Base-by-base conservation (phyloP, 2,113 vertebrate genomes). In the Xiphophorus hellerii region DNA sequence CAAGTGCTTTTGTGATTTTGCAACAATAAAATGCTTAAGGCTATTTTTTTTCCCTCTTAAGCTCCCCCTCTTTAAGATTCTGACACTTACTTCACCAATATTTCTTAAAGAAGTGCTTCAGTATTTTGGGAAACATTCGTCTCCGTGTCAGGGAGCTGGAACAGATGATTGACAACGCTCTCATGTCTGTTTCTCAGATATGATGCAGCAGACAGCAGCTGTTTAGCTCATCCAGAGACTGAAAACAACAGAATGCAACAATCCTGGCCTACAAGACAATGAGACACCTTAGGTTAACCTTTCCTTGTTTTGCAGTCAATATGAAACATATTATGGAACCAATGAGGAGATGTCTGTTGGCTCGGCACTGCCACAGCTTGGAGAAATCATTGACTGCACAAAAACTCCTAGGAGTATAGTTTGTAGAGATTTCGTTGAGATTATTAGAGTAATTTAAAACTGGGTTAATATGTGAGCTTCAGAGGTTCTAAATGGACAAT, bases 201-300 rank as follows among this genome's bases (percentile, higher is more conserved):
- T 5, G 66, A 65, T 39, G 69, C 30, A n/a, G 51, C 29, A 75
- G 63, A 20, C 58, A 60, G 29, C 29, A 76, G 68, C 62, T 61
- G 67, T 70, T 78, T 71, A 58, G 68, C 33, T 78, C 51, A 58
- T 37, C 30, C 65, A 7, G n/a, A 20, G 22, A 31, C 14, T 54
- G 33, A 39, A 72, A 62, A 66, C 42, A 35, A 28, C 44, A 30
- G 11, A 66, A 61, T 27, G 5, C 27, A 31, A 14, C 60, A n/a
- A 44, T n/a, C 29, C 37, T 44, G 29, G 54, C 20, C 28, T 27
- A n/a, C 15, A 44, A 42, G 37, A 31, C 28, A 62, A 30, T 27
- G 14, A 60, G 22, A 31, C 5, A 58, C 54, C 25, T 42, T 68
- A 14, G 28, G 31, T 62, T 27, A 64, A 31, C 28, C 30, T 68